phyloP scores from a whole-genome alignment of 2,797 vertebrate species.

The Microhierax caerulescens region DNA sequence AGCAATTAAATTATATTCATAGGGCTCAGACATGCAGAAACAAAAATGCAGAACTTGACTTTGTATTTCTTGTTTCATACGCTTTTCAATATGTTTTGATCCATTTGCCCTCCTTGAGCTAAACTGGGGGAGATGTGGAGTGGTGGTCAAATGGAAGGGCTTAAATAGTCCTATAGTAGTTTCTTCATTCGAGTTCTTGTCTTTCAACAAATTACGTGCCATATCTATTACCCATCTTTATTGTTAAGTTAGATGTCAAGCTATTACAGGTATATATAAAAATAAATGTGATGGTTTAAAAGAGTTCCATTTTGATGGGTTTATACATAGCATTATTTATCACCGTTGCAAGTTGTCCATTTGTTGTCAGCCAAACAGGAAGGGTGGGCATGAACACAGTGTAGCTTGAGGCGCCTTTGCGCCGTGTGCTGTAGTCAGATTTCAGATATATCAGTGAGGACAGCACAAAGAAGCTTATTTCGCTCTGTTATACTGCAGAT shows the following conservation, averaged over 20 bases:
- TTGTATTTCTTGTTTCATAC: not conserved
- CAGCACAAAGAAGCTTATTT: not conserved
- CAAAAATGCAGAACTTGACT: accelerated
- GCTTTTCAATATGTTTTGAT: not conserved
- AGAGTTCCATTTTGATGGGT: not conserved
- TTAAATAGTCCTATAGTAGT: not conserved
- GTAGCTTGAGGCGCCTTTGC: not conserved
- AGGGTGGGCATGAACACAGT: not conserved
- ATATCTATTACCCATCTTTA: not conserved
- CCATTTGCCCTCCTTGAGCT: not conserved
- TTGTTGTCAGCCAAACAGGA: not conserved
- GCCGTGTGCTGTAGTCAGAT: not conserved
- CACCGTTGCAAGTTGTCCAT: not conserved
- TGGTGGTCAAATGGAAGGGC: not conserved
- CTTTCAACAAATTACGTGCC: not conserved
- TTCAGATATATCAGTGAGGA: not conserved
- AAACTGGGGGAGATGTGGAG: not conserved
- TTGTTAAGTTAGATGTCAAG: not conserved
- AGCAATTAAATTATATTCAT: not conserved
- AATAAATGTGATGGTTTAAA: not conserved
- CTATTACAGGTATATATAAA: not conserved
- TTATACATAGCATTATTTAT: not conserved
- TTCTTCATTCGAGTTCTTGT: not conserved
- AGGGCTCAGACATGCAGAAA: not conserved
- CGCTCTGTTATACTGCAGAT: not conserved